Conservation (phyloP, 2,888 invertebrate genomes). For the Leptopterna dolabrata region DNA sequence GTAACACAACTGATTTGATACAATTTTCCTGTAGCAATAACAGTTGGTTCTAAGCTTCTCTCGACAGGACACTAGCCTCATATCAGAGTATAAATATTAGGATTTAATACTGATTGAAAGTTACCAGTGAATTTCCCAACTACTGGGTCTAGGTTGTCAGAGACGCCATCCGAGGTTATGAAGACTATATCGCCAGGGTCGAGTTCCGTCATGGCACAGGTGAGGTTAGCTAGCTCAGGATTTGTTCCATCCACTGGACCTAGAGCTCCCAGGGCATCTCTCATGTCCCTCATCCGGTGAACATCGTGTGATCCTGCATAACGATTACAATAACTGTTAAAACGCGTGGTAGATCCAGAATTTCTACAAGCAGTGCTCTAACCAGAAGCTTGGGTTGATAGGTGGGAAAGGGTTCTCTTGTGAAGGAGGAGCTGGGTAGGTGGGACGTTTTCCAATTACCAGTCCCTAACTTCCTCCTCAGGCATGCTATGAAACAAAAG, state of each 20-base stretch:
- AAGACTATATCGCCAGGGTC: constrained; percentile 86
- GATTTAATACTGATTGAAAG: too few species aligned
- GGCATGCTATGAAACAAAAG: too few species aligned
- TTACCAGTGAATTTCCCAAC: constrained; percentile 82
- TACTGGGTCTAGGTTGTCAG: constrained; percentile 92
- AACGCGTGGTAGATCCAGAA: background rate
- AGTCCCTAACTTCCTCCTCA: too few species aligned
- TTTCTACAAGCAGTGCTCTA: background rate
- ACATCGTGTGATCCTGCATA: constrained; percentile 83
- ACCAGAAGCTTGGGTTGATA: too few species aligned
- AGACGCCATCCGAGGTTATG: constrained; percentile 89
- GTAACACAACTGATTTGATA: too few species aligned
- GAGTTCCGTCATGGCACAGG: constrained; percentile 83
- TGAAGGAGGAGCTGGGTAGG: too few species aligned
- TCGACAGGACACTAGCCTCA: too few species aligned
- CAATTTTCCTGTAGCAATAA: too few species aligned
- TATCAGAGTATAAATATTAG: too few species aligned
- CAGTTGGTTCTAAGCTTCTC: too few species aligned
- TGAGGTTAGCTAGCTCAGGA: constrained; percentile 88
- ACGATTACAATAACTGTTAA: constrained; percentile 30
- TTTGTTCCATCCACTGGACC: constrained; percentile 87
- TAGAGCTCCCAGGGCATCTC: constrained; percentile 88
- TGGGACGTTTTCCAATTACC: too few species aligned
- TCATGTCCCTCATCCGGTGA: constrained; percentile 84
- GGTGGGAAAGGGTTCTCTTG: too few species aligned